Evolutionary conservation across 2,888 invertebrate genomes (phyloP).

Genomic region (Eustalomyia histrio): DNA sequence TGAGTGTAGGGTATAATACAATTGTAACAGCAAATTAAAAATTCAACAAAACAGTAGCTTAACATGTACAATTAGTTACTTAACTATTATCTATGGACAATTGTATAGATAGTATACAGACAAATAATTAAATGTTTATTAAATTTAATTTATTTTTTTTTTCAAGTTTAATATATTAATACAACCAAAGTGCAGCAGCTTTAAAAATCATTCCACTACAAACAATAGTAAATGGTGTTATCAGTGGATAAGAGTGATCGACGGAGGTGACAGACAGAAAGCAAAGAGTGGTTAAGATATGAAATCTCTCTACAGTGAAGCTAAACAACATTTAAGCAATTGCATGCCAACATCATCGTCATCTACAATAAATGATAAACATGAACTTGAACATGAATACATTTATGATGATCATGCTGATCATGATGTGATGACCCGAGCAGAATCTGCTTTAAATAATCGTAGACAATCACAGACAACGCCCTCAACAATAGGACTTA

Average conservation of each 20-base stretch:
- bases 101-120: too few species aligned
- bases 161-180: slow-evolving; percentile 8
- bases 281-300: slow-evolving; percentile 68
- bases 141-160: slow-evolving; percentile 16
- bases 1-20: too few species aligned
- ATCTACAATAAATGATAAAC: slow-evolving; percentile 55
- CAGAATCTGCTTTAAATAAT: slow-evolving; percentile 28
- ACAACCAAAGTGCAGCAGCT: slow-evolving; percentile 14
- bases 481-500: slow-evolving; percentile 47
- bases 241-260: not conserved
- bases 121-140: slow-evolving; percentile 2
- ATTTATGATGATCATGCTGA: slow-evolving; percentile 19
- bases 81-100: too few species aligned
- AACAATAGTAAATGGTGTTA: slow-evolving; percentile 43
- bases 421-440: slow-evolving; percentile 27
- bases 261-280: not conserved
- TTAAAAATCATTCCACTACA: not conserved
- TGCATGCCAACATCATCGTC: slow-evolving; percentile 67
- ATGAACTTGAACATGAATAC: slow-evolving; percentile 44
- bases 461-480: slow-evolving; percentile 43
- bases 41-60: too few species aligned
- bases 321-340: slow-evolving; percentile 73
- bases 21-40: too few species aligned
- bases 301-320: slow-evolving; percentile 74
- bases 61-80: too few species aligned